Evolutionary conservation across 1,140 invertebrate species (phyloP), one percentile per base, ranked within the genome.

Genomic region (Oedothorax gibbosus): DNA sequence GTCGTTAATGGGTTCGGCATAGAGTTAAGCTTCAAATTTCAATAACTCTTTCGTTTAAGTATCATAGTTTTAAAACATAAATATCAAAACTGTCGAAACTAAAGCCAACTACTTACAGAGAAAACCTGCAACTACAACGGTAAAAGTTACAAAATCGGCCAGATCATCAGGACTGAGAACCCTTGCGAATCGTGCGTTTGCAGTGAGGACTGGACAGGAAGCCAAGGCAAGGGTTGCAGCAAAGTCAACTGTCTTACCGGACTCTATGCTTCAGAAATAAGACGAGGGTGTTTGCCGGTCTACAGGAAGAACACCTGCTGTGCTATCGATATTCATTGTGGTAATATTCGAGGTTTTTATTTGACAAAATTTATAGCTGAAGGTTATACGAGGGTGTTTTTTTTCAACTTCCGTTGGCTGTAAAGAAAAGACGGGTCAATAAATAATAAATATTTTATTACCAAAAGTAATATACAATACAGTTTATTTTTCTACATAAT

Each of bases 201-300:
- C 75, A 64, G 49, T 3, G 60, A 62, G 15, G 56, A 75, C 0
- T 20, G 11, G 6, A 11, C 12, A 9, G 65, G 65, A 21, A 11
- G 35, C 18, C 14, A 0, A 20, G 75, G 75, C 15, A 21, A 21
- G 11, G 7, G 57, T 10, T 77, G 75, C 75, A 50, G 14, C 9
- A 65, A 77, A 51, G 57, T 62, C 14, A 50, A 77, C 49, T 77
- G 75, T 18, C 51, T 77, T 10, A 65, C 57, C 6, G 57, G 57
- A 18, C 18, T 77, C 35, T 50, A 64, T 18, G 75, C 57, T 5
- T 51, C 15, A 3, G 8, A 64, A 12, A 77, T 77, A n/a, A 50
- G 75, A 51, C n/a, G 50, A 6, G 75, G 75, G 0, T 77, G 75
- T 18, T 12, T 77, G 10, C 60, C 75, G 49, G 50, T 77, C 5